Evolutionary conservation across 35 echinoderm and acorn worm species (phyloP), one percentile per base, ranked within the genome.

Genomic region (Diadema setosum): DNA sequence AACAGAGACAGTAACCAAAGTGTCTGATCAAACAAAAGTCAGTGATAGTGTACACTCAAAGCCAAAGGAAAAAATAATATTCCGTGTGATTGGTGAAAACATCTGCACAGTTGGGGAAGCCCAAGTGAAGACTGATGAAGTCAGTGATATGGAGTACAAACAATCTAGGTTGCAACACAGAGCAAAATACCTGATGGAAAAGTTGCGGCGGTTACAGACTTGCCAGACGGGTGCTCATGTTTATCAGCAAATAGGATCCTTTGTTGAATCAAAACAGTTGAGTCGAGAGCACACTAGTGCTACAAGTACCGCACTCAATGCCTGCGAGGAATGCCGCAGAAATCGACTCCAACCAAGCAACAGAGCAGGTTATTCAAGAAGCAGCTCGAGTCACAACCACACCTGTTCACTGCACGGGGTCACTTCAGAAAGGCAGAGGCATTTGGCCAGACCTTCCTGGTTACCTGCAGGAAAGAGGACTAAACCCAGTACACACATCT

Each of bases 161-260:
- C 82, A 82, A 58, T 85, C 88, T 2, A 84, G 90, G 70, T 84
- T 93, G 83, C 84, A 86, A 93, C 91, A 93, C 26, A 52, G 85
- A 16, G 85, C 91, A 14, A 87, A 50, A 20, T 63, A 65, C 42
- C 56, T 93, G 36, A 82, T 81, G 24, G 74, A 87, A 30, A 84
- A 81, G 37, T 81, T 93, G 33, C 57, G 91, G 41, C 49, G 84
- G 34, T 48, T 93, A 63, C 91, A 97, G 81, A 52, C 91, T 20
- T 60, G 69, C 37, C 91, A 97, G 42, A 48, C 84, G 17, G 87
- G 87, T 45, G 34, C 42, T 23, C 88, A 90, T 74, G 33, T 84
- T 33, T 80, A 97, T 87, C 81, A 87, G 36, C 87, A 97, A 69
- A 90, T 97, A 12, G 61, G 81, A 31, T 76, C 42, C 14, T 80